phyloP scores from a whole-genome alignment of 2,888 invertebrate genomes.

The Lymantria dispar region DNA sequence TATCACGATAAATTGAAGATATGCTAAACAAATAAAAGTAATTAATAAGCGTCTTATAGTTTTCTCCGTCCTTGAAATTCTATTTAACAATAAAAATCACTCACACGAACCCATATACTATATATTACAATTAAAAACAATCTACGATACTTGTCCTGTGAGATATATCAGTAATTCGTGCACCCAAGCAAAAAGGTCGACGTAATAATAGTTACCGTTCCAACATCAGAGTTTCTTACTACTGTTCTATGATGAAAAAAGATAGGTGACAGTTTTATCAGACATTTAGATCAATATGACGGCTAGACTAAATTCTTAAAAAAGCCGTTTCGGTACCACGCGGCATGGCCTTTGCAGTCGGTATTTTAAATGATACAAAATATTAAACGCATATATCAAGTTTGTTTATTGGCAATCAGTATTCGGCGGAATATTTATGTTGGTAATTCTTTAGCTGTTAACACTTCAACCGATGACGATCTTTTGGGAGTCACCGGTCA shows the following conservation, averaged over 20 bases:
- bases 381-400: slow-evolving; percentile 50
- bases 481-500: slow-evolving; percentile 27
- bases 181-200: neutral
- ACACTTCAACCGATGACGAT: slow-evolving; percentile 35
- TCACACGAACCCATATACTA: too few relatives aligned
- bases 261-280: neutral
- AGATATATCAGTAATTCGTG: neutral
- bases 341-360: slow-evolving; percentile 8
- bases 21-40: too few relatives aligned
- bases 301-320: neutral
- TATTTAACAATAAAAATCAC: too few relatives aligned
- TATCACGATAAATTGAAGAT: too few relatives aligned
- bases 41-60: too few relatives aligned
- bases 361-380: slow-evolving; percentile 53
- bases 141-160: neutral
- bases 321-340: neutral
- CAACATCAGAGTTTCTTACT: neutral
- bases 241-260: neutral
- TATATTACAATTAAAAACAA: neutral
- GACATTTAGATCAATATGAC: neutral
- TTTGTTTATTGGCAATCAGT: slow-evolving; percentile 72
- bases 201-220: neutral
- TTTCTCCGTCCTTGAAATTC: too few relatives aligned
- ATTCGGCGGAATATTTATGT: slow-evolving; percentile 60
- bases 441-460: slow-evolving; percentile 51